phyloP scores from a whole-genome alignment of 2,888 invertebrate genomes.

The Patella ulyssiponensis region DNA sequence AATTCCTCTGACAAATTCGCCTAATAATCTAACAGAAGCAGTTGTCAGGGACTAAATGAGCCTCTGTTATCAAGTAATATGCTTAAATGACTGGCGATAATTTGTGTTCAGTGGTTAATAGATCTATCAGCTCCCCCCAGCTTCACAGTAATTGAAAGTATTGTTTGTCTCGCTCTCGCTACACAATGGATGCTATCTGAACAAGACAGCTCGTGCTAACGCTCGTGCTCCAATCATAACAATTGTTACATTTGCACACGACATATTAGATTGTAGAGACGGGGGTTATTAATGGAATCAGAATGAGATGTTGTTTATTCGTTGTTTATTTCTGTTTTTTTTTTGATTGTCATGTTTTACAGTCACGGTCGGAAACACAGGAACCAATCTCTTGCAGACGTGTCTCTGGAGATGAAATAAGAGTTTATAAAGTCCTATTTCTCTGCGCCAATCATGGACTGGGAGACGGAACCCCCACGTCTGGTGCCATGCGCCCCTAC shows the following conservation, averaged over 20 bases:
- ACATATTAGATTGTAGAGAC: background rate
- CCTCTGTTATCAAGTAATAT: background rate
- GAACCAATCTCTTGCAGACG: too few species aligned
- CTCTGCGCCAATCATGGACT: too few species aligned
- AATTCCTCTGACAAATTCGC: conserved; percentile 19
- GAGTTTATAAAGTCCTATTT: too few species aligned
- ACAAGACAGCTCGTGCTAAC: background rate
- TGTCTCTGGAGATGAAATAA: too few species aligned
- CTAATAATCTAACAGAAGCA: conserved; percentile 22
- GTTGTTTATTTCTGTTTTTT: too few species aligned
- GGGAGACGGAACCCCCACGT: too few species aligned
- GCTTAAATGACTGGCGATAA: conserved; percentile 1
- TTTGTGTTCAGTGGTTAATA: background rate
- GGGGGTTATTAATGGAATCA: too few species aligned
- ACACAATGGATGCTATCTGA: conserved; percentile 2
- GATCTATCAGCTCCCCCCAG: background rate
- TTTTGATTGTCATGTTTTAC: too few species aligned
- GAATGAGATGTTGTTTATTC: too few species aligned
- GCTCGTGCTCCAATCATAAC: background rate
- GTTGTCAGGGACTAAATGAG: conserved; percentile 14
- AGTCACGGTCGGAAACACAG: too few species aligned
- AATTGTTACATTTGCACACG: conserved; percentile 9
- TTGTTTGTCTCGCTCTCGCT: background rate
- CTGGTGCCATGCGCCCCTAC: too few species aligned
- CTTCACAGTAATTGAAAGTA: background rate